These are phyloP conservation scores for Trichonephila inaurata DNA, from an alignment of 1,140 invertebrate genomes.

Conservation along the genomic window DNA sequence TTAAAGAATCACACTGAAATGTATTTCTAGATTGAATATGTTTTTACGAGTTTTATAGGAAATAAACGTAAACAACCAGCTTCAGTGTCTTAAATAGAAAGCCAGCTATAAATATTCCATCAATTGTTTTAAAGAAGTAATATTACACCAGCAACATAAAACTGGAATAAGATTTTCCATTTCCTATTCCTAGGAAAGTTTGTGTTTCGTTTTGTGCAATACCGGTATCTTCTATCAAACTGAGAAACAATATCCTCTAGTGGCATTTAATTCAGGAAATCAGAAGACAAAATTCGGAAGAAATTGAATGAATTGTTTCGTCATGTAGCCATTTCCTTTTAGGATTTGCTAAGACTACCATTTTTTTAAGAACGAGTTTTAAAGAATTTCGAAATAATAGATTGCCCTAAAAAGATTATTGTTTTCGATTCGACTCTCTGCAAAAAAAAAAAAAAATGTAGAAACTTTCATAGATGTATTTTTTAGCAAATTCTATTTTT, in stretches of 20 bases:
- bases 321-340: slow-evolving; percentile 42
- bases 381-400: slow-evolving; percentile 52
- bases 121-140: neutral
- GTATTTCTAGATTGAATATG: neutral
- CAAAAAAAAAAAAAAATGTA: neutral
- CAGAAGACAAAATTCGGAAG: neutral
- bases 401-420: slow-evolving; percentile 62
- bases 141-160: neutral
- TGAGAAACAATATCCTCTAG: slow-evolving; percentile 31
- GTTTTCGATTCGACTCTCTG: slow-evolving; percentile 29
- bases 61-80: neutral
- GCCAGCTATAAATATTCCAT: neutral
- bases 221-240: neutral
- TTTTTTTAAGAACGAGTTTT: slow-evolving; percentile 27
- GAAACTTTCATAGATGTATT: slow-evolving; percentile 62
- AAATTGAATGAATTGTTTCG: slow-evolving; percentile 55
- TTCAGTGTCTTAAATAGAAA: neutral
- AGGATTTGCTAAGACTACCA: slow-evolving; percentile 24
- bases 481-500: slow-evolving; percentile 22
- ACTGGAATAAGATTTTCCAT: neutral
- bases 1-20: neutral
- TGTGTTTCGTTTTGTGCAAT: neutral
- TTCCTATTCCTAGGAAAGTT: neutral
- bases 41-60: neutral
- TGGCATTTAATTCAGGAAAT: slow-evolving; percentile 35